Conservation (phyloP, 2,113 vertebrate genomes). For the Emydocephalus ijimae region DNA sequence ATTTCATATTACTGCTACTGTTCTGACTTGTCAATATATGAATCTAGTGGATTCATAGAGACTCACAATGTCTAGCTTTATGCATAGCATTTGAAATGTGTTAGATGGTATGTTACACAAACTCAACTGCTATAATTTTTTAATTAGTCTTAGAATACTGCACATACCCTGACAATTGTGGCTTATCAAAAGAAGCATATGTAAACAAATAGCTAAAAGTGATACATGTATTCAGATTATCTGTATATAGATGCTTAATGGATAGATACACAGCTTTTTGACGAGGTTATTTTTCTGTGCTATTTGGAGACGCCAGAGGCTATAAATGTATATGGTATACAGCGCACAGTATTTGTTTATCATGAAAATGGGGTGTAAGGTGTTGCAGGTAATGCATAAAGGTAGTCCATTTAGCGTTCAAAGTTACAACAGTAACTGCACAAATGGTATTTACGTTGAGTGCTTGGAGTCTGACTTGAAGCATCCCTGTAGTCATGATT, state of each 20-base stretch:
- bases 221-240: background rate
- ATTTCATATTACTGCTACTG: background rate
- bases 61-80: background rate
- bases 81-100: background rate
- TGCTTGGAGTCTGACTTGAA: background rate
- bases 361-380: background rate
- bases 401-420: background rate
- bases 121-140: background rate
- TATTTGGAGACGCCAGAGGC: background rate
- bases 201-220: background rate
- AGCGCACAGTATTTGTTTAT: background rate
- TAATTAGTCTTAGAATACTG: background rate
- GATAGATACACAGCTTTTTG: background rate
- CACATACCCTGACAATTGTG: background rate
- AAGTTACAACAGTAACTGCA: background rate
- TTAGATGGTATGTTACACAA: background rate
- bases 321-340: background rate
- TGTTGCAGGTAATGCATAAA: background rate
- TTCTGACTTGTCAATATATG: background rate
- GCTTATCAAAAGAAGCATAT: background rate
- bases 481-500: background rate
- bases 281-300: background rate
- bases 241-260: background rate
- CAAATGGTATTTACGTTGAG: background rate
- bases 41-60: background rate